Evolutionary conservation across 2,888 invertebrate genomes (phyloP).

Genomic region (Diaperis boleti): DNA sequence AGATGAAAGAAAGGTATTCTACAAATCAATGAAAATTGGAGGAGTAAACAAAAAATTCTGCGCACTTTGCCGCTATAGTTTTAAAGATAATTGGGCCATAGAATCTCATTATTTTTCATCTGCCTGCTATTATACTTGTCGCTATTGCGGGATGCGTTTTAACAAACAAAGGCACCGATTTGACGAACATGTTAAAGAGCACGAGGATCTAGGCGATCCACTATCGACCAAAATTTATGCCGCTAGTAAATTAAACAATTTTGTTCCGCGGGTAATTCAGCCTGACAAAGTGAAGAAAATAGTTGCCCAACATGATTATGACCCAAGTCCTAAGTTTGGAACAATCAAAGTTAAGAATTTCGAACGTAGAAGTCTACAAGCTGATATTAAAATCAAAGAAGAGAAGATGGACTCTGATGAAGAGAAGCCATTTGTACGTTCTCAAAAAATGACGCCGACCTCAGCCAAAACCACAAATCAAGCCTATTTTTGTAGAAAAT

Average conservation of each 20-base stretch:
- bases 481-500: constrained; percentile 65
- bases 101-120: constrained; percentile 64
- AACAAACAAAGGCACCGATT: constrained; percentile 62
- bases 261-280: constrained; percentile 55
- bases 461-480: constrained; percentile 56
- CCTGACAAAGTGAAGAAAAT: constrained; percentile 53
- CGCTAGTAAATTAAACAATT: constrained; percentile 57
- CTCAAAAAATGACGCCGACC: constrained; percentile 15
- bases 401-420: constrained; percentile 30
- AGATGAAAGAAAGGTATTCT: constrained; percentile 61
- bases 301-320: constrained; percentile 46
- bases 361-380: constrained; percentile 22
- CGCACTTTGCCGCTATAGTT: constrained; percentile 63
- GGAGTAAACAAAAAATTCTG: constrained; percentile 64
- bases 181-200: constrained; percentile 59
- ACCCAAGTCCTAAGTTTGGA: constrained; percentile 21
- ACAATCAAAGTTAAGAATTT: constrained; percentile 30
- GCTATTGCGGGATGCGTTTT: constrained; percentile 64
- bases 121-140: constrained; percentile 64
- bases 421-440: constrained; percentile 47
- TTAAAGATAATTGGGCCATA: constrained; percentile 66
- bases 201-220: constrained; percentile 56
- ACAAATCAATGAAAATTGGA: constrained; percentile 61
- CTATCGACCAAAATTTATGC: constrained; percentile 61
- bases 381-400: constrained; percentile 39